phyloP scores from a whole-genome alignment of 2,797 vertebrate genomes.

The Melanotaenia pygmaea region DNA sequence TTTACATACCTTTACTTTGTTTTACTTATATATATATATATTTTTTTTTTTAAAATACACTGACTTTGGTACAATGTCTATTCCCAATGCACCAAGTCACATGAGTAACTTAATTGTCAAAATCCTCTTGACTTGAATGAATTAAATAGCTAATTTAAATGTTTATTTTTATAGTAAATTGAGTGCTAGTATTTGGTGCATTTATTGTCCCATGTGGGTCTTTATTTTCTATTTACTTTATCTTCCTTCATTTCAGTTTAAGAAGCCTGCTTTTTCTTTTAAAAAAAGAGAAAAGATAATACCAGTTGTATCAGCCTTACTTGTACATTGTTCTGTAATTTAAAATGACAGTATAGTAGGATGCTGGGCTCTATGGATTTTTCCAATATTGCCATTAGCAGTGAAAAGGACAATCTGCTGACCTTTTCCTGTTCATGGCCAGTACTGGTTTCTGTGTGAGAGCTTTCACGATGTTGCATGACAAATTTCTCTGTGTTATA shows the following conservation, averaged over 20 bases:
- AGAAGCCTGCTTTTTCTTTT: background rate
- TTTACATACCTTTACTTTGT: no score
- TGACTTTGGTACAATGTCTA: background rate
- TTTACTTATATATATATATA: background rate
- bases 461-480: no score
- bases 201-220: background rate
- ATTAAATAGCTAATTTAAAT: background rate
- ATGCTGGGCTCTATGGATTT: background rate
- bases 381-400: no score
- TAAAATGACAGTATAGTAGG: background rate
- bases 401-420: no score
- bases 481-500: background rate
- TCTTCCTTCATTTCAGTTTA: background rate
- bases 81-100: background rate
- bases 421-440: no score
- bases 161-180: background rate
- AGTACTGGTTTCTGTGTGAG: no score
- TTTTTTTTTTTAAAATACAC: background rate
- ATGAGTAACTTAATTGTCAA: no score
- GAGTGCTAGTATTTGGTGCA: background rate
- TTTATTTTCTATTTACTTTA: background rate
- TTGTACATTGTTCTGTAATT: background rate
- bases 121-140: background rate
- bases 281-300: no score
- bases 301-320: no score